Percentiles rank a stretch among this genome's conserved stretches.
Evolutionary conservation across 2,888 invertebrate genomes (phyloP).

Genomic region (Brassicogethes aeneus): DNA sequence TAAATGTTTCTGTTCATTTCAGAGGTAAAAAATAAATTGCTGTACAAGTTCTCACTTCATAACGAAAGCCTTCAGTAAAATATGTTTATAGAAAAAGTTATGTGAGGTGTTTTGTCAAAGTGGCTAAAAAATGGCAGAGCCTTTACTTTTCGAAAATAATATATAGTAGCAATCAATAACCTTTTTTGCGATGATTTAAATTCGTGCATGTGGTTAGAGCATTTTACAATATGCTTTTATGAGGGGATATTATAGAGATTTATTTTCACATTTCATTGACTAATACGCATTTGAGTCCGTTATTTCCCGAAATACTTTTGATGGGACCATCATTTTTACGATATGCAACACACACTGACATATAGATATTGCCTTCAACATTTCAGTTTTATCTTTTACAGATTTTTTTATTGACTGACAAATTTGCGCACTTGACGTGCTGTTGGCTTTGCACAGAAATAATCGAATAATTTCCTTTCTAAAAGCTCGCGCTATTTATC

Average conservation of each 20-base stretch:
- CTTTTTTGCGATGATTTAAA: constrained; percentile 13
- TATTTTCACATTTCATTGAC: constrained; percentile 31
- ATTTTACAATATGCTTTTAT: constrained; percentile 29
- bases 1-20: too few species aligned
- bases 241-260: constrained; percentile 30
- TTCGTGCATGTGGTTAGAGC: constrained; percentile 30
- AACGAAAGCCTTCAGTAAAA: background rate
- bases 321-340: constrained; percentile 8
- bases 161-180: background rate
- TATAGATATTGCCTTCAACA: too few species aligned
- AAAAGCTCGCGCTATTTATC: too few species aligned
- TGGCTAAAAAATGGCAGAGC: background rate
- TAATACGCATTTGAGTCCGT: constrained; percentile 28
- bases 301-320: constrained; percentile 21
- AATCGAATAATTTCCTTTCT: too few species aligned
- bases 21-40: background rate
- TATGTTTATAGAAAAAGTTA: background rate
- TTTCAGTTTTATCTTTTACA: too few species aligned
- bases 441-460: too few species aligned
- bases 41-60: background rate
- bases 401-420: too few species aligned
- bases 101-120: background rate
- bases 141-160: background rate
- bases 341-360: too few species aligned
- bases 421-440: too few species aligned